Conservation (phyloP, 2,113 vertebrate genomes). For the Aythya baeri region DNA sequence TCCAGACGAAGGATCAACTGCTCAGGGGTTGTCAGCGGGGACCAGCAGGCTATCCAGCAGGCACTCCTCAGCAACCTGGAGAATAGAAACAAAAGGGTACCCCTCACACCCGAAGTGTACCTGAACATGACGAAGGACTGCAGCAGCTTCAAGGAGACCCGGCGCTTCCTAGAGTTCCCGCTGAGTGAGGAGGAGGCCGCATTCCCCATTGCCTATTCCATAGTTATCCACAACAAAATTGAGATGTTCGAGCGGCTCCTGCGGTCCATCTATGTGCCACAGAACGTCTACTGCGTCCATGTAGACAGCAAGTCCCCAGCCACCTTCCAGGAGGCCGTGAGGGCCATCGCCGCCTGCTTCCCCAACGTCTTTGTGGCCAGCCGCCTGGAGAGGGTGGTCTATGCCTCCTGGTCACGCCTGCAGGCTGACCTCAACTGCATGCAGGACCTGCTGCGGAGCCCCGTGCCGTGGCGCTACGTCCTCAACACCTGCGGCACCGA, state of each 20-base stretch:
- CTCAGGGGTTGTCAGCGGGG: conserved; percentile 75
- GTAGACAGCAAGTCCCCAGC: conserved; percentile 82
- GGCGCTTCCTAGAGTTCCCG: conserved; percentile 79
- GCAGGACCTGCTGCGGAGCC: conserved; percentile 83
- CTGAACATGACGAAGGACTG: conserved; percentile 84
- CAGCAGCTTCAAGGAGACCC: conserved; percentile 60
- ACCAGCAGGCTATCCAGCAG: conserved; percentile 40
- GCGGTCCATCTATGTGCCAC: conserved; percentile 85
- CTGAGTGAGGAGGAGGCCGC: conserved; percentile 86
- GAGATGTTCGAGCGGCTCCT: conserved; percentile 93
- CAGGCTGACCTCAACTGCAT: conserved; percentile 95
- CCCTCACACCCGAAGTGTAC: conserved; percentile 71
- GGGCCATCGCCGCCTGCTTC: conserved; percentile 84
- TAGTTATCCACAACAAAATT: conserved; percentile 91
- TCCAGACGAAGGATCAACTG: conserved; percentile 69
- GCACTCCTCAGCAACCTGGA: conserved; percentile 65
- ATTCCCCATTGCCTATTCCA: conserved; percentile 90
- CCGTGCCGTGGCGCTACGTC: conserved; percentile 85
- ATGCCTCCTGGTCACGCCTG: conserved; percentile 90
- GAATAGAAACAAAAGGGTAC: background rate
- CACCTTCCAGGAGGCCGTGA: conserved; percentile 78
- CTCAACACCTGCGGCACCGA: conserved; percentile 92
- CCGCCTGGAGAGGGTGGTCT: conserved; percentile 82
- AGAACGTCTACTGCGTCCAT: conserved; percentile 93
- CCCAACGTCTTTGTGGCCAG: conserved; percentile 90